These are phyloP conservation scores for Tenthredo notha DNA, from an alignment of 2,888 invertebrate species.

Conservation along the genomic window DNA sequence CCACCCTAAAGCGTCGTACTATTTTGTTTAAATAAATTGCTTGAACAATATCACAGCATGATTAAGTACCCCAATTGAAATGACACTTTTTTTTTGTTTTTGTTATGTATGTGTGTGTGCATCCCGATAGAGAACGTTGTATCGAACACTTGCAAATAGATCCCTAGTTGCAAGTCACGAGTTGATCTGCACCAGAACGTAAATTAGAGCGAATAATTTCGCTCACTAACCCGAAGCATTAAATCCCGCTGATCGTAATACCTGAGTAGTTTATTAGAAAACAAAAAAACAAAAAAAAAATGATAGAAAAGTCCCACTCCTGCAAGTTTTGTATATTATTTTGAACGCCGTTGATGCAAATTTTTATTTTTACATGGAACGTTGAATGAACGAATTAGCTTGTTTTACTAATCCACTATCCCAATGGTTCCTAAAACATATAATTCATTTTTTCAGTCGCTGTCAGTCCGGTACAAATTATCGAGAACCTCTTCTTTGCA, in stretches of 20 bases:
- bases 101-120: slow-evolving; percentile 28
- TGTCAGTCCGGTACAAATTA: slow-evolving; percentile 94
- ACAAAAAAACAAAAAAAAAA: neutral
- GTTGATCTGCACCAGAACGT: slow-evolving; percentile 46
- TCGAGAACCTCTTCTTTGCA: slow-evolving; percentile 99
- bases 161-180: slow-evolving; percentile 47
- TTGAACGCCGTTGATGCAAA: slow-evolving; percentile 33
- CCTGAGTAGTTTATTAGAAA: neutral
- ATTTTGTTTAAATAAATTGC: slow-evolving; percentile 24
- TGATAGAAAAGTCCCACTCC: neutral
- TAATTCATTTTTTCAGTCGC: slow-evolving; percentile 85
- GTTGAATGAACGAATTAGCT: slow-evolving; percentile 34
- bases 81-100: neutral
- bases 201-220: slow-evolving; percentile 10
- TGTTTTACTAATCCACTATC: slow-evolving; percentile 12
- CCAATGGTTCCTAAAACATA: neutral
- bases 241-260: slow-evolving; percentile 30
- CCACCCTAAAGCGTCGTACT: neutral
- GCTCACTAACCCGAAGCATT: slow-evolving; percentile 27
- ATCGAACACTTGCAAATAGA: slow-evolving; percentile 20
- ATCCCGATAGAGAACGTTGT: neutral
- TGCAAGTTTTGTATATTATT: slow-evolving; percentile 8
- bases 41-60: slow-evolving; percentile 44
- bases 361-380: slow-evolving; percentile 24
- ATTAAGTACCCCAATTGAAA: neutral